phyloP scores from a whole-genome alignment of 2,797 vertebrate species.

The Takifugu rubripes region DNA sequence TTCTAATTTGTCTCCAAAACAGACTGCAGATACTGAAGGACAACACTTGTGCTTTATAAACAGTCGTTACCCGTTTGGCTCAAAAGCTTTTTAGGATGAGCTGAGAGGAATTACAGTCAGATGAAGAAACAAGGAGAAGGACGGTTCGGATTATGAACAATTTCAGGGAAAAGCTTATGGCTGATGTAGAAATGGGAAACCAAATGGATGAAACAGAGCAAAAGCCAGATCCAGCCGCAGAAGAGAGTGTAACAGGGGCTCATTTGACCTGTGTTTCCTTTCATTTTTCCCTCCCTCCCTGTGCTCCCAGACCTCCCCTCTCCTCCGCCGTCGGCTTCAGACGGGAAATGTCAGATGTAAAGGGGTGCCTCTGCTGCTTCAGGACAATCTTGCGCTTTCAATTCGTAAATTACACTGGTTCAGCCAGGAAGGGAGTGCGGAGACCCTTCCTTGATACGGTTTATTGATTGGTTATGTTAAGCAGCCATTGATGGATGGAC shows the following conservation, averaged over 20 bases:
- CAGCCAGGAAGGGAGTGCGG: constrained; percentile 24
- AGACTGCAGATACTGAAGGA: constrained; percentile 11
- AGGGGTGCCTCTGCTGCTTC: constrained; percentile 52
- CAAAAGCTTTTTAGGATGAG: constrained; percentile 5
- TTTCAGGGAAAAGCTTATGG: constrained; percentile 4
- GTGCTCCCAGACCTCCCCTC: constrained; percentile 9
- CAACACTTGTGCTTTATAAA: constrained; percentile 18
- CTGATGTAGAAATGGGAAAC: constrained; percentile 12
- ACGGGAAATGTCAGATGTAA: constrained; percentile 52
- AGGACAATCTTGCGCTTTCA: constrained; percentile 42
- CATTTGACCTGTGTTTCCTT: constrained; percentile 43
- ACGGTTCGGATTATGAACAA: constrained; percentile 11
- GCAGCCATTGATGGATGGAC: constrained; percentile 57
- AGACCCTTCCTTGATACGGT: constrained; percentile 46
- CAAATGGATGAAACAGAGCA: constrained; percentile 14
- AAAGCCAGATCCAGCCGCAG: constrained; percentile 28
- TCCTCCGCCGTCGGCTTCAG: constrained; percentile 29
- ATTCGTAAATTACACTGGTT: constrained; percentile 33
- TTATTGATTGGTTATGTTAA: constrained; percentile 69
- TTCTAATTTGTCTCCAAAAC: constrained; percentile 40
- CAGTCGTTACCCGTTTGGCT: constrained; percentile 19
- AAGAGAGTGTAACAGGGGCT: constrained; percentile 43
- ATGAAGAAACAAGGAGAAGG: background rate
- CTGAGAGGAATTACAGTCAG: background rate
- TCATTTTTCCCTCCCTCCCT: constrained; percentile 11